Percentiles rank a stretch among this genome's conserved stretches.
phyloP scores from a whole-genome alignment of 2,888 invertebrate genomes.

The Drosophila macrospina region DNA sequence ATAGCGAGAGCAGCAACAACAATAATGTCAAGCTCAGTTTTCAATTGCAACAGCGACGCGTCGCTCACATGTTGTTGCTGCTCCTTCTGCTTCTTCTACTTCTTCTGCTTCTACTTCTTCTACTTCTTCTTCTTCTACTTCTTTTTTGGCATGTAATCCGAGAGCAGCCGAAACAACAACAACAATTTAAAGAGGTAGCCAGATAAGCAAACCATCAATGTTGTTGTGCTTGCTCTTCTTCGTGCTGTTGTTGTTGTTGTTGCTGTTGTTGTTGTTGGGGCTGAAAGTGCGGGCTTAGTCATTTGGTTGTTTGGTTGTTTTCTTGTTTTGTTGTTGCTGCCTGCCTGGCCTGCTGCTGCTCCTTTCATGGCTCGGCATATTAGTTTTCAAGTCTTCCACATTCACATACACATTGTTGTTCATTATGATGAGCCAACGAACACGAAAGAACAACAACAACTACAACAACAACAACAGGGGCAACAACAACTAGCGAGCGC shows the following conservation, averaged over 20 bases:
- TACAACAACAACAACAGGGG: slow-evolving; percentile 29
- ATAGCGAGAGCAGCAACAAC: slow-evolving; percentile 23
- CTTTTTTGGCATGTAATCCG: slow-evolving; percentile 68
- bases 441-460: slow-evolving; percentile 47
- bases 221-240: no score
- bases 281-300: slow-evolving; percentile 71
- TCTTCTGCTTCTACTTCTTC: background rate
- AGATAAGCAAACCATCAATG: slow-evolving; percentile 43
- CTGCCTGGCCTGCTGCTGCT: slow-evolving; percentile 38
- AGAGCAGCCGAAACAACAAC: slow-evolving; percentile 53
- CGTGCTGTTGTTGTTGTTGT: slow-evolving; percentile 18
- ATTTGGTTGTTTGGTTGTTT: slow-evolving; percentile 64
- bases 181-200: slow-evolving; percentile 56
- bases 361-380: slow-evolving; percentile 69
- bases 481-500: slow-evolving; percentile 16
- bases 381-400: slow-evolving; percentile 66
- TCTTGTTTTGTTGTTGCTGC: no score
- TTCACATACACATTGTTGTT: slow-evolving; percentile 64
- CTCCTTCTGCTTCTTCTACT: background rate
- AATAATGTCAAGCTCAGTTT: slow-evolving; percentile 75
- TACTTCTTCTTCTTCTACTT: background rate
- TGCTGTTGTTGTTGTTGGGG: slow-evolving; percentile 27
- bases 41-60: slow-evolving; percentile 67
- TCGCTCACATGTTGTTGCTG: slow-evolving; percentile 41
- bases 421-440: slow-evolving; percentile 72